Evolutionary conservation across 2,113 vertebrate genomes (phyloP).

Genomic region (Psammodynastes pulverulentus): DNA sequence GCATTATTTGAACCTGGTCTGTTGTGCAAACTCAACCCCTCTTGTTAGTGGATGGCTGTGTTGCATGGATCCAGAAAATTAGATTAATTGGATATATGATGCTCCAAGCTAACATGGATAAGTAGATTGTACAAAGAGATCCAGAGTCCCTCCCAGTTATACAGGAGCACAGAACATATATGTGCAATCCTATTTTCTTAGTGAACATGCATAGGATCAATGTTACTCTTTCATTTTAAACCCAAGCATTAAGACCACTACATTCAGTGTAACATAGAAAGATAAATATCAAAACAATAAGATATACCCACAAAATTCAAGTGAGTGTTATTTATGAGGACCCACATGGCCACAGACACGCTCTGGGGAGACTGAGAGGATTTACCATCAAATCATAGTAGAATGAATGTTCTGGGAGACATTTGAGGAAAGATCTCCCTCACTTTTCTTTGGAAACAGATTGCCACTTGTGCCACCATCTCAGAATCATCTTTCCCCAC

Average conservation of each 20-base stretch:
- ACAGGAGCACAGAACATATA: not conserved
- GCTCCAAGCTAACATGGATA: not conserved
- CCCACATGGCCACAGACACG: not conserved
- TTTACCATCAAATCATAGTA: constrained; percentile 37
- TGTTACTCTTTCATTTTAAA: too few relatives aligned
- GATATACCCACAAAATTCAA: not conserved
- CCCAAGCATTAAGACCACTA: too few relatives aligned
- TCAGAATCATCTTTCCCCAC: constrained; percentile 36
- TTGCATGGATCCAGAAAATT: not conserved
- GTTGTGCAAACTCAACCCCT: not conserved
- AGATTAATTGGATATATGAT: not conserved
- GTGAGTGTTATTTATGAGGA: not conserved
- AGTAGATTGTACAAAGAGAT: not conserved
- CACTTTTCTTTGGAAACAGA: not conserved
- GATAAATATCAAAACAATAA: not conserved
- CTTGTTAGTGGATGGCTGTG: not conserved
- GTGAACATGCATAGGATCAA: not conserved
- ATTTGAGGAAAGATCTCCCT: not conserved
- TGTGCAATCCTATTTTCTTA: not conserved
- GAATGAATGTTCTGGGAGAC: constrained; percentile 17
- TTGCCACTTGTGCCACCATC: not conserved
- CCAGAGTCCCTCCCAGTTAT: not conserved
- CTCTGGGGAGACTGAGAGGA: not conserved
- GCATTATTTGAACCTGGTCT: not conserved
- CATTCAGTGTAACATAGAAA: not conserved